These are phyloP conservation scores for Drosophila percnosoma DNA, from an alignment of 2,888 invertebrate genomes.

Conservation along the genomic window DNA sequence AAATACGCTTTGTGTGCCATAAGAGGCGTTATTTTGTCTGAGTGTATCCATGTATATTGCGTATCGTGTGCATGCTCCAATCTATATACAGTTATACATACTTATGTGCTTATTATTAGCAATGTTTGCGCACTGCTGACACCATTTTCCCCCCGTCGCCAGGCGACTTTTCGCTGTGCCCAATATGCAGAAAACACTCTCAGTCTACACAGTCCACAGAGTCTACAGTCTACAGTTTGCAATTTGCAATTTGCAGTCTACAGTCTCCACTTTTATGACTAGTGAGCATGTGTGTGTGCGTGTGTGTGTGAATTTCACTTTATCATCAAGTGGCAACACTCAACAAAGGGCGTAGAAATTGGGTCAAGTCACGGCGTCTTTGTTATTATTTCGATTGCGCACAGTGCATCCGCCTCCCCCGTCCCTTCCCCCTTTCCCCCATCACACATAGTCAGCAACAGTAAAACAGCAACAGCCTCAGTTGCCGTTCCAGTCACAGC, in stretches of 20 bases:
- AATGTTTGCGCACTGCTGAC: constrained; percentile 24
- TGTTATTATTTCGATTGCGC: constrained; percentile 45
- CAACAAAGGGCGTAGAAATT: constrained; percentile 81
- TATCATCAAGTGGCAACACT: constrained; percentile 66
- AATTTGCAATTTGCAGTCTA: neutral
- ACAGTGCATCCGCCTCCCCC: constrained; percentile 7
- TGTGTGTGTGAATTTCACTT: constrained; percentile 55
- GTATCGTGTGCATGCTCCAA: neutral
- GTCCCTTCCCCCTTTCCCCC: neutral
- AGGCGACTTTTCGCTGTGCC: constrained; percentile 1
- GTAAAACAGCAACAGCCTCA: neutral
- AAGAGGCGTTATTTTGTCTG: neutral
- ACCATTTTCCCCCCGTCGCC: constrained; percentile 8
- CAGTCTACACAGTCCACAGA: constrained; percentile 43
- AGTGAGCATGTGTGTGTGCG: constrained; percentile 10
- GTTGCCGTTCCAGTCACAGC: constrained; percentile 5
- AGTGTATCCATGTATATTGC: neutral
- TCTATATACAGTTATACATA: neutral
- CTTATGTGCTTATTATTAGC: neutral
- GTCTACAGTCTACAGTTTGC: constrained; percentile 9
- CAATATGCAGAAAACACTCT: constrained; percentile 1
- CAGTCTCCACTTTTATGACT: constrained; percentile 43
- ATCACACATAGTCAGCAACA: constrained; percentile 7
- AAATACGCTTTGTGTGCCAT: neutral
- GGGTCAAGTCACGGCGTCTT: constrained; percentile 80